Evolutionary conservation across 2,797 vertebrate genomes (phyloP), one percentile per base, ranked within the genome.

Genomic region (Galago senegalensis): DNA sequence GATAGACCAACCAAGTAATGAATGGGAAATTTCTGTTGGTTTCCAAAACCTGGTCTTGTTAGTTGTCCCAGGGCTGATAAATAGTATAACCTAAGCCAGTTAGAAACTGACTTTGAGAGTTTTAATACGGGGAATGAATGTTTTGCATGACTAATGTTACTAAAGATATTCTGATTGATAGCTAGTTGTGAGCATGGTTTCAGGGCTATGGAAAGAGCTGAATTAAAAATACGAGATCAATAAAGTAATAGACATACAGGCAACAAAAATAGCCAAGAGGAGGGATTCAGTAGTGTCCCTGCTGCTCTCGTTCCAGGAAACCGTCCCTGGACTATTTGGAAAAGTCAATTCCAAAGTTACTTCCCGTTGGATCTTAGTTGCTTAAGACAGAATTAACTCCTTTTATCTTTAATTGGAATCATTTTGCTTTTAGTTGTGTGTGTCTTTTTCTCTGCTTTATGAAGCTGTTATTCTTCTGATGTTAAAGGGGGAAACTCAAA

Each of bases 151-250:
- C 25, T 56, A 53, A 40, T 56, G 2, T 34, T 83, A 11, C 21
- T 67, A 77, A 67, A 92, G 49, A 40, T 87, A 58, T 63, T 91
- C 49, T 75, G 17, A 92, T 46, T 17, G 56, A 79, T 60, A 34
- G 46, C 63, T 76, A 1, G 85, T 87, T 34, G 34, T 31, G 63
- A 49, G 12, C 29, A 73, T 60, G 18, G 1, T 37, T 77, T 5
- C 46, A 67, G 63, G 73, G 86, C 29, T 73, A 60, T 16, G 49
- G 23, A 67, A 37, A 83, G 94, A 91, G 65, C 1, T 1, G 7
- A 89, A 92, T 89, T 85, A 53, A 43, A 81, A 53, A 79, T 72
- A 86, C 37, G 37, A 95, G 23, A 37, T 25, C 43, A 73, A 77
- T 23, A 82, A 82, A 58, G 3, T 8, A 1, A 70, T 7, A 83